Evolutionary conservation across 2,113 vertebrate species (phyloP).

Genomic region (Triplophysa tibetana): DNA sequence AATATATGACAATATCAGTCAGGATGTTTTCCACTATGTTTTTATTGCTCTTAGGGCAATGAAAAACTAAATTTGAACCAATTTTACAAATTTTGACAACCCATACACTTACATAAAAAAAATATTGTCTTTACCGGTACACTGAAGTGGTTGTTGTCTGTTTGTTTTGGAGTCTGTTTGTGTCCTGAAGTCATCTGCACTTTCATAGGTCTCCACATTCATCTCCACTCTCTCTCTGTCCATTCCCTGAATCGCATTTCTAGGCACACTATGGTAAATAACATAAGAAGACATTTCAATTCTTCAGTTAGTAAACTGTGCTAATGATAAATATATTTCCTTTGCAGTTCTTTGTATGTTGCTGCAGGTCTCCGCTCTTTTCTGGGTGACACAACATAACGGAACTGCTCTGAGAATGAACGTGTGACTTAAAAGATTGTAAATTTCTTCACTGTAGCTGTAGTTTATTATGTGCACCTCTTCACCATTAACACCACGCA

Average conservation of each 20-base stretch:
- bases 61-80: too few relatives aligned
- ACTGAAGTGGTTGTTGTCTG: not conserved
- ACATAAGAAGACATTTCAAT: not conserved
- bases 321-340: not conserved
- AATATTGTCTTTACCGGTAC: too few relatives aligned
- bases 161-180: not conserved
- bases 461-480: too few relatives aligned
- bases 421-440: not conserved
- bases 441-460: not conserved
- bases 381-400: not conserved
- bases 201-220: not conserved
- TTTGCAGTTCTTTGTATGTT: not conserved
- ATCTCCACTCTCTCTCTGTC: not conserved
- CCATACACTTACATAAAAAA: too few relatives aligned
- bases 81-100: too few relatives aligned
- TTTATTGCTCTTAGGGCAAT: too few relatives aligned
- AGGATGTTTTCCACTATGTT: not conserved
- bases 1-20: too few relatives aligned
- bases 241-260: not conserved
- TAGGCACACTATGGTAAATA: not conserved
- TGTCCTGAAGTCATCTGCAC: not conserved
- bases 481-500: too few relatives aligned
- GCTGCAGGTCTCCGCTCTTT: too few relatives aligned
- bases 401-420: not conserved
- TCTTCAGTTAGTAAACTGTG: not conserved